phyloP scores from a whole-genome alignment of 2,888 invertebrate species.

The Adineta ricciae region DNA sequence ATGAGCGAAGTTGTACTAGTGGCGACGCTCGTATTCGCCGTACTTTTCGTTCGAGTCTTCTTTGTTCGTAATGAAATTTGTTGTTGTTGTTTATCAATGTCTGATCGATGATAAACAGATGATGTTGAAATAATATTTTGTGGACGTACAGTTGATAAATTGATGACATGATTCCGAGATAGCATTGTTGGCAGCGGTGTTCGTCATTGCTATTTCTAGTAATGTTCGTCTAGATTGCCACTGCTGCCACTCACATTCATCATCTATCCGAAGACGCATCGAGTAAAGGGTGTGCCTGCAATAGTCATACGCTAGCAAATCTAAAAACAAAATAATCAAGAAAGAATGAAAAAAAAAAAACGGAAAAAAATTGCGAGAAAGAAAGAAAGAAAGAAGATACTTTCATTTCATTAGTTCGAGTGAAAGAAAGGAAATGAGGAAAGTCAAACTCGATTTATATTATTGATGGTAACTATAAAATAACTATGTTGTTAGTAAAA shows the following conservation, averaged over 20 bases:
- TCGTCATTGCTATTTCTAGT: not conserved
- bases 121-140: not conserved
- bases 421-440: conserved; percentile 4
- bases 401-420: conserved; percentile 13
- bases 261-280: not conserved
- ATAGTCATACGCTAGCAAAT: not conserved
- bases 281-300: not conserved
- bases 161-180: not conserved
- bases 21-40: not conserved
- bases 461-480: conserved; percentile 6
- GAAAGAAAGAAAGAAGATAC: not conserved
- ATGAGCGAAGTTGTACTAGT: not conserved
- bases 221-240: not conserved
- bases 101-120: not conserved
- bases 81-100: not conserved
- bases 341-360: not conserved
- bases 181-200: not conserved
- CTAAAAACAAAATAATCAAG: not conserved
- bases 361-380: not conserved
- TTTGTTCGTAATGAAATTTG: not conserved
- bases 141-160: not conserved
- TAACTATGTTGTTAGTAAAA: not conserved
- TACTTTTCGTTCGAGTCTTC: not conserved
- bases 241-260: not conserved
- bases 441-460: conserved; percentile 9